A percentile compares a stretch with the other conserved stretches of the same genome.
Conservation (phyloP, 1,140 invertebrate species). For the Chrysomallon squamiferum region DNA sequence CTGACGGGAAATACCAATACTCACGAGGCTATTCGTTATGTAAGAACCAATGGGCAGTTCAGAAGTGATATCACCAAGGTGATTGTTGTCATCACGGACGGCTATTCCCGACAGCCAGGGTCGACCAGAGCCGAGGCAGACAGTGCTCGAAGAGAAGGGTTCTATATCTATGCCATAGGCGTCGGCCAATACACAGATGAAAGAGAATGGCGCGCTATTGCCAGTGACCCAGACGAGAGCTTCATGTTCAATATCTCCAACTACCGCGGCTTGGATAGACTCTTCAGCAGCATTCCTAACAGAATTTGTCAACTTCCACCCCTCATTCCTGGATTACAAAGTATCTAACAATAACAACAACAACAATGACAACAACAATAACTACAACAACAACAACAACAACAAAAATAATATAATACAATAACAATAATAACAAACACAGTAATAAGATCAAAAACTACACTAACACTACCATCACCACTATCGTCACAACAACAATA, state of each 20-base stretch:
- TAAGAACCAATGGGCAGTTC: not conserved
- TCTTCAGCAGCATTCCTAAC: constrained; percentile 9
- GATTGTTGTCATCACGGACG: constrained; percentile 50
- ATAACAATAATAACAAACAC: no score
- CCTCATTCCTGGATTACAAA: constrained; percentile 5
- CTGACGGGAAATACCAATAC: constrained; percentile 50
- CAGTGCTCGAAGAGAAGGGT: constrained; percentile 33
- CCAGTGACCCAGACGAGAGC: constrained; percentile 44
- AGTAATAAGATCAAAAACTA: no score
- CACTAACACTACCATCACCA: no score
- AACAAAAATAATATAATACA: no score
- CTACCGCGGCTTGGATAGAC: constrained; percentile 12
- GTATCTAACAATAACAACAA: not conserved
- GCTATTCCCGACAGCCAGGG: constrained; percentile 37
- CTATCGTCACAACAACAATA: no score
- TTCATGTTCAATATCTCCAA: constrained; percentile 42
- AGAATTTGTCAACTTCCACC: constrained; percentile 25
- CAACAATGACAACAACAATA: no score
- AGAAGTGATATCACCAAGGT: constrained; percentile 34
- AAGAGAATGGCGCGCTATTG: constrained; percentile 45
- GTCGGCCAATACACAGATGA: constrained; percentile 47
- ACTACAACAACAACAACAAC: not conserved
- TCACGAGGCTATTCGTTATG: constrained; percentile 37
- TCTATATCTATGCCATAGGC: constrained; percentile 53
- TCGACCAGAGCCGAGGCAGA: constrained; percentile 38